Conservation (phyloP, 1,140 invertebrate species). For the Ceratina australensis region DNA sequence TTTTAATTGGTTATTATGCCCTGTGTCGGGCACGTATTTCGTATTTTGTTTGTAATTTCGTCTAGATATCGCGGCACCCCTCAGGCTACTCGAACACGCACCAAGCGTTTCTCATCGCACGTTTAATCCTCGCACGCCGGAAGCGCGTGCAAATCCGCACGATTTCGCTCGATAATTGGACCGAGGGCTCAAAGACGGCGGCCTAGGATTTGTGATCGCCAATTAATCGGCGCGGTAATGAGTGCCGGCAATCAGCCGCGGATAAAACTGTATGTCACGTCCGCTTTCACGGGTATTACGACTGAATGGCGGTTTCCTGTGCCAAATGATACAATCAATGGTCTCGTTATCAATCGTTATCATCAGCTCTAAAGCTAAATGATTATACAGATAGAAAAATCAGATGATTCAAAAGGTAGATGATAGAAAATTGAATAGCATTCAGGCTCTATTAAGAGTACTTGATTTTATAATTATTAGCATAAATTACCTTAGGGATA, state of each 20-base stretch:
- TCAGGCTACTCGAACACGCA: background rate
- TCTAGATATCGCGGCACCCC: background rate
- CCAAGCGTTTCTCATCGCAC: background rate
- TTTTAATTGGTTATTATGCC: conserved; percentile 68
- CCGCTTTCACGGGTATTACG: too few species aligned
- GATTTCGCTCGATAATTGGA: conserved; percentile 30
- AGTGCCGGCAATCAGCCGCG: background rate
- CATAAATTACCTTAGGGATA: too few species aligned
- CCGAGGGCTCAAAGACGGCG: conserved; percentile 2
- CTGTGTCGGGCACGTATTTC: conserved; percentile 33
- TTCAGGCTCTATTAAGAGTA: too few species aligned
- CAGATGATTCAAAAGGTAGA: too few species aligned
- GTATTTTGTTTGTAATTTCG: conserved; percentile 63
- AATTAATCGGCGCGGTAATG: conserved; percentile 37
- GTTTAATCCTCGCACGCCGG: background rate
- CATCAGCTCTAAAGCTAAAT: too few species aligned
- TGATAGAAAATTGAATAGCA: too few species aligned
- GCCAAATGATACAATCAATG: too few species aligned
- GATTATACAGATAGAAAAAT: too few species aligned
- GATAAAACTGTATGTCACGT: background rate
- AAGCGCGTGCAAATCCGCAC: conserved; percentile 17
- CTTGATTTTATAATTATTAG: too few species aligned
- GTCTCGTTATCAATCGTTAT: too few species aligned
- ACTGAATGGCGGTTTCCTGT: too few species aligned
- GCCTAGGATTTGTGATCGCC: conserved; percentile 29